Evolutionary conservation across 92 coral and sea anemone genomes (phyloP).

Genomic region (Isaurus tuberculatus): DNA sequence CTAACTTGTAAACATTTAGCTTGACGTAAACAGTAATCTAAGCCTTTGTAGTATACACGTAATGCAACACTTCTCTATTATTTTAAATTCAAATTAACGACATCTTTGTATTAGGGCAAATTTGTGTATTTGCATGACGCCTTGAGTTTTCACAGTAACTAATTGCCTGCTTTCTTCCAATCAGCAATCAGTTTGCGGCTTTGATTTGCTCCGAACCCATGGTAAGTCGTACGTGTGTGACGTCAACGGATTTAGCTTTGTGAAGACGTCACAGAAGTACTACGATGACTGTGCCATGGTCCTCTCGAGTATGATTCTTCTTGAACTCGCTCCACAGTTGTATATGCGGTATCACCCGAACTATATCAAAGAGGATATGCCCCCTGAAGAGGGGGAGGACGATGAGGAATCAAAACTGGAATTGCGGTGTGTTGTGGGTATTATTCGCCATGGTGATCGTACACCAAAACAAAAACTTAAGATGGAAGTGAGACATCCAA

Average conservation of each 20-base stretch:
- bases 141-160: too few species aligned
- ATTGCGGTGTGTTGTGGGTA: conserved; percentile 91
- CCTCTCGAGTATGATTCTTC: conserved; percentile 79
- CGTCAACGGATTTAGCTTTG: conserved; percentile 98
- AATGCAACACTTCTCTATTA: too few species aligned
- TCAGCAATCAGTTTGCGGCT: conserved; percentile 99
- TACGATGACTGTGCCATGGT: conserved; percentile 97
- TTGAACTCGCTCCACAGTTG: conserved; percentile 90
- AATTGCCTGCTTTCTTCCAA: not conserved
- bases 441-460: conserved; percentile 97
- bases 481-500: conserved; percentile 95
- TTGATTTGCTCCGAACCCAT: conserved; percentile 90
- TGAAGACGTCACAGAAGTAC: conserved; percentile 96
- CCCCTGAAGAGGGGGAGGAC: conserved; percentile 66
- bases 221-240: conserved; percentile 98
- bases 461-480: conserved; percentile 98
- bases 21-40: too few species aligned
- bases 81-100: too few species aligned
- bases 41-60: too few species aligned
- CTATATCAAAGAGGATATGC: conserved; percentile 67
- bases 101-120: too few species aligned
- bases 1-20: too few species aligned
- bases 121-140: too few species aligned
- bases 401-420: conserved; percentile 87
- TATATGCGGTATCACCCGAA: conserved; percentile 78